Evolutionary conservation across 2,113 vertebrate genomes (phyloP).

Genomic region (Tachysurus fulvidraco): DNA sequence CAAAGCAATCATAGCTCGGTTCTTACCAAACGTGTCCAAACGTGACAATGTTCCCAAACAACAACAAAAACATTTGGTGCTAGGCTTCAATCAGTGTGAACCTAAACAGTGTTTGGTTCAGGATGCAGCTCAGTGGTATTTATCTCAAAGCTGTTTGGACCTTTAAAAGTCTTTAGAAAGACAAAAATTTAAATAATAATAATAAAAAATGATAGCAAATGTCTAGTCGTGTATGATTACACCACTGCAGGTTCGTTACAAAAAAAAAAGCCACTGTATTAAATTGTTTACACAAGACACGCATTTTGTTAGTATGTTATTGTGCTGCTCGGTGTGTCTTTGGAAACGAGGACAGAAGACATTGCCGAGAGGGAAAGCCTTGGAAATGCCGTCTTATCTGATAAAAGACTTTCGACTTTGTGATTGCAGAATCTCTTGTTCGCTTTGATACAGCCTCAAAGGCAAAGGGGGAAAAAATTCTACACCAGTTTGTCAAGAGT

Average conservation of each 20-base stretch:
- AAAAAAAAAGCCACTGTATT: not conserved
- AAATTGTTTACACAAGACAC: not conserved
- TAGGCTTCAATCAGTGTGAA: not conserved
- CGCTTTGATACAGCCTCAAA: slow-evolving; percentile 6
- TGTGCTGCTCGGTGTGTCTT: not conserved
- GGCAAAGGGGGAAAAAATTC: not conserved
- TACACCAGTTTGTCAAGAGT: slow-evolving; percentile 23
- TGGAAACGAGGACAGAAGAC: not conserved
- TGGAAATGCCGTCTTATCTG: not conserved
- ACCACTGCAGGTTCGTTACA: not conserved
- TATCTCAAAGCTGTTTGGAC: not conserved
- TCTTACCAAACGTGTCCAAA: not conserved
- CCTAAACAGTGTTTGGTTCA: not conserved
- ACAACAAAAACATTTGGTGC: not conserved
- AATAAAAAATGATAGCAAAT: not conserved
- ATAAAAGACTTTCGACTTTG: not conserved
- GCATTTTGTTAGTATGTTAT: not conserved
- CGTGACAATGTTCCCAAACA: not conserved
- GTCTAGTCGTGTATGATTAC: not conserved
- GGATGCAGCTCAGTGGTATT: not conserved
- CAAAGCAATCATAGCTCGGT: not conserved
- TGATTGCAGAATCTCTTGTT: not conserved
- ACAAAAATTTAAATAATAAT: too few species aligned
- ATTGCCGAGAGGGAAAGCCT: not conserved
- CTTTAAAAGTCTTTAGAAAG: not conserved